Base-by-base conservation (phyloP, 2,888 invertebrate genomes). In the Oxystoma pomonae region DNA sequence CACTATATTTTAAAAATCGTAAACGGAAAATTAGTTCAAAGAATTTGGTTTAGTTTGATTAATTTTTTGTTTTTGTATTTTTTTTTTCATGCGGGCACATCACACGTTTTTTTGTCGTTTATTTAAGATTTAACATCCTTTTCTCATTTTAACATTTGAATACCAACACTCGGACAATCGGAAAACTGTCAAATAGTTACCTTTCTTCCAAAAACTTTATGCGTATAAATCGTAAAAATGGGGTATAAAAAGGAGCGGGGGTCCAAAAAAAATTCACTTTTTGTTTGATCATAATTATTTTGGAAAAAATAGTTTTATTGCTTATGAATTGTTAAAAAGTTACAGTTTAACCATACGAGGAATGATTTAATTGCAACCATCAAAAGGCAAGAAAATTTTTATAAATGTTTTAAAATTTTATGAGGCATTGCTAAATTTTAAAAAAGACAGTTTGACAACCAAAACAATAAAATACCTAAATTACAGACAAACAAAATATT, bases 81-180 rank as follows among this genome's bases (percentile, higher is more conserved):
- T 69, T 68, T 67, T 66, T 66, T 60, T 73, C 78, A 79, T 79
- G 78, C 79, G 77, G 75, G 77, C 79, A 79, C 77, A 75, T 77
- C 75, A 75, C 75, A 76, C 74, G 70, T 73, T 74, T 73, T 70
- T 73, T 73, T 69, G 68, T 68, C 71, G 62, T 66, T 71, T 71
- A 69, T 73, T 70, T 69, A 66, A 67, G 58, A 63, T 60, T 67
- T 64, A 67, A 52, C 68, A 62, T 66, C 65, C 68, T 70, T 72
- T 73, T 69, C 68, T 70, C 67, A 66, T 71, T 71, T 69, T 70
- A 76, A 81, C 87, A 87, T 87, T 87, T 87, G 87, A 87, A 87
- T 87, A 87, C 87, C 87, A 87, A 87, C 87, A 87, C 87, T 86
- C 77, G 76, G 74, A 71, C 75, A 76, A 73, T 86, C 77, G 76